Evolutionary conservation across 2,113 vertebrate species (phyloP).

Genomic region (Oncorhynchus masou): DNA sequence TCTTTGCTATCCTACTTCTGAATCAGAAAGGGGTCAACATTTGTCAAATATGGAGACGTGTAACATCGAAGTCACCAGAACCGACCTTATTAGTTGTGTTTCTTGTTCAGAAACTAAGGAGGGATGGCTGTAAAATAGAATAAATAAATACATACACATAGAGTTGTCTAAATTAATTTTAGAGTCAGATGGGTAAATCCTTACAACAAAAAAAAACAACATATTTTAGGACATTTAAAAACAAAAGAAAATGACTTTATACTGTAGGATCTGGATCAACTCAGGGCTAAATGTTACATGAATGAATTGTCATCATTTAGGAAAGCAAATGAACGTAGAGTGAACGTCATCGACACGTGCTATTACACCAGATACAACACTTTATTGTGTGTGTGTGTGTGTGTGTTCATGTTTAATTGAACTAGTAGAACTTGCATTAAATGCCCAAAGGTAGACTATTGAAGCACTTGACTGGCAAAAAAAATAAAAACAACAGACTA

Average conservation of each 20-base stretch:
- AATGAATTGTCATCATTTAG: background rate
- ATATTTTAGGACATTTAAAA: background rate
- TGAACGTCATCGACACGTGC: background rate
- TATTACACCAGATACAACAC: background rate
- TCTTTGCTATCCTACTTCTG: too few species aligned
- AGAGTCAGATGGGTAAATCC: slow-evolving; percentile 4
- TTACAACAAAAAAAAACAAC: background rate
- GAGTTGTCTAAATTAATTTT: slow-evolving; percentile 2
- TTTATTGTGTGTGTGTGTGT: background rate
- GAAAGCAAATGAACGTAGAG: background rate
- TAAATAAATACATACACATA: background rate
- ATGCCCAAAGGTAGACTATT: background rate
- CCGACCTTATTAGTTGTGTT: too few species aligned
- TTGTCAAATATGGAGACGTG: too few species aligned
- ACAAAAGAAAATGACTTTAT: background rate
- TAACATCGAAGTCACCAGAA: too few species aligned
- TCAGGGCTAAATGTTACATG: background rate
- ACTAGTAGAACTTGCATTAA: slow-evolving; percentile 1
- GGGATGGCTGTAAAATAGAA: background rate
- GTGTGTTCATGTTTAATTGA: slow-evolving; percentile 4
- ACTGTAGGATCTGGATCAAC: background rate
- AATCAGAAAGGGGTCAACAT: too few species aligned
- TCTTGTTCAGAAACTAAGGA: background rate
- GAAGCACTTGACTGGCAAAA: background rate
- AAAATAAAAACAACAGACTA: background rate